Conservation (phyloP, 2,797 vertebrate species). For the Acanthurus lineatus region DNA sequence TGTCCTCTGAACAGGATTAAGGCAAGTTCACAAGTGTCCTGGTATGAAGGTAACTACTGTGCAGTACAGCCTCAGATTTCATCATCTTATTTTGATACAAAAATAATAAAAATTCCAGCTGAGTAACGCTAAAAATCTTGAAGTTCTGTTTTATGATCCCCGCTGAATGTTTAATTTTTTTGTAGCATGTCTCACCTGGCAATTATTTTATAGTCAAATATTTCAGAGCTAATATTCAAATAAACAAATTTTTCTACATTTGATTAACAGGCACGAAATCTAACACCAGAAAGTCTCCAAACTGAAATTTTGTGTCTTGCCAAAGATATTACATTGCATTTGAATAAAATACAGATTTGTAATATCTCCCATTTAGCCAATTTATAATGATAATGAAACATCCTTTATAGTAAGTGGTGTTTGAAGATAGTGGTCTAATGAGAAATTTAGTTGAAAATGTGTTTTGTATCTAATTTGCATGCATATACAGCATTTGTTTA, state of each 20-base stretch:
- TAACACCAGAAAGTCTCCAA: not conserved
- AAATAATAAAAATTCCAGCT: slow-evolving; percentile 58
- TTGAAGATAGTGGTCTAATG: slow-evolving; percentile 33
- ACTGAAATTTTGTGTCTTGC: not conserved
- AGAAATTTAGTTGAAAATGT: slow-evolving; percentile 30
- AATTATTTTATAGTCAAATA: not conserved
- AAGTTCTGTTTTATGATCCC: slow-evolving; percentile 19
- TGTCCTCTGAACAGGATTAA: slow-evolving; percentile 77
- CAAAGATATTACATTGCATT: slow-evolving; percentile 8
- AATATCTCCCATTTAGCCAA: slow-evolving; percentile 3
- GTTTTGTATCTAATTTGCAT: slow-evolving; percentile 40
- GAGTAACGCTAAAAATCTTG: slow-evolving; percentile 41
- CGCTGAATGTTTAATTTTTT: slow-evolving; percentile 10
- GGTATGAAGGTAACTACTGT: slow-evolving; percentile 53
- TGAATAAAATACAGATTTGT: slow-evolving; percentile 11
- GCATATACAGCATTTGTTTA: slow-evolving; percentile 57
- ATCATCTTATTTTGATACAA: slow-evolving; percentile 56
- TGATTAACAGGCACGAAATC: not conserved
- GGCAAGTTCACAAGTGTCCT: slow-evolving; percentile 79
- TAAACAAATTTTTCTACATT: not conserved
- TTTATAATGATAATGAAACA: slow-evolving; percentile 17
- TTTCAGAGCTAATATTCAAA: slow-evolving; percentile 6
- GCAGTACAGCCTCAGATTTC: slow-evolving; percentile 46
- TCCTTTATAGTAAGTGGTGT: slow-evolving; percentile 1
- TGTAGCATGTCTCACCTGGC: slow-evolving; percentile 17